These are phyloP conservation scores for Lethrus apterus DNA, from an alignment of 1,140 invertebrate genomes.

Conservation along the genomic window DNA sequence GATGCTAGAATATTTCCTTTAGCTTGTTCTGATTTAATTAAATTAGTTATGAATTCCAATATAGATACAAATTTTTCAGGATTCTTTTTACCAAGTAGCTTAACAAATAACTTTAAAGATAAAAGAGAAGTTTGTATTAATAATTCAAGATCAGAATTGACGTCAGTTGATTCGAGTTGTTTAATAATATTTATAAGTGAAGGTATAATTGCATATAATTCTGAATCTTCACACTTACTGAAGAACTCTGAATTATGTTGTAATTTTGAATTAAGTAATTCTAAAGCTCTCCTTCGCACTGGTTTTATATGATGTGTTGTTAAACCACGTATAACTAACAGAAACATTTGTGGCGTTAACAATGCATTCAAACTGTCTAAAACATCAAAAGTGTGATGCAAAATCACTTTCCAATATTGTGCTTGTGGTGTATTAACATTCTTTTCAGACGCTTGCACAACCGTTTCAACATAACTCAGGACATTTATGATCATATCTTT, in stretches of 20 bases:
- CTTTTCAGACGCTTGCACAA: slow-evolving; percentile 50
- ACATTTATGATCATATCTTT: slow-evolving; percentile 60
- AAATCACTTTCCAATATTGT: slow-evolving; percentile 74
- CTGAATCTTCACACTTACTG: slow-evolving; percentile 40
- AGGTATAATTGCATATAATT: slow-evolving; percentile 50
- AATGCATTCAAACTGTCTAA: slow-evolving; percentile 70
- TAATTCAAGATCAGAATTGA: slow-evolving; percentile 48
- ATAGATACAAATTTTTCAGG: slow-evolving; percentile 58
- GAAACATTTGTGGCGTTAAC: slow-evolving; percentile 67
- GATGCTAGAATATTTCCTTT: slow-evolving; percentile 64
- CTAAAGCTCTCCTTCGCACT: slow-evolving; percentile 73
- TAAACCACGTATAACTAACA: slow-evolving; percentile 64
- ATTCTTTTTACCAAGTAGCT: slow-evolving; percentile 55
- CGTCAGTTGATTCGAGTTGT: slow-evolving; percentile 45
- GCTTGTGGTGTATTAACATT: slow-evolving; percentile 47
- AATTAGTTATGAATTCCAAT: slow-evolving; percentile 53
- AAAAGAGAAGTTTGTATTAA: slow-evolving; percentile 75
- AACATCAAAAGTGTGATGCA: slow-evolving; percentile 69
- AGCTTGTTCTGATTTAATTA: slow-evolving; percentile 51
- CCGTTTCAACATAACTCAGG: slow-evolving; percentile 57
- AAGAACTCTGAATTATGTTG: slow-evolving; percentile 58
- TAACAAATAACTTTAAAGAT: slow-evolving; percentile 71
- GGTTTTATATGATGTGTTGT: slow-evolving; percentile 58
- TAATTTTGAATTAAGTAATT: slow-evolving; percentile 74
- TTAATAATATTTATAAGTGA: slow-evolving; percentile 52